Conservation (phyloP, 1,140 invertebrate species). For the Drosophila azteca region DNA sequence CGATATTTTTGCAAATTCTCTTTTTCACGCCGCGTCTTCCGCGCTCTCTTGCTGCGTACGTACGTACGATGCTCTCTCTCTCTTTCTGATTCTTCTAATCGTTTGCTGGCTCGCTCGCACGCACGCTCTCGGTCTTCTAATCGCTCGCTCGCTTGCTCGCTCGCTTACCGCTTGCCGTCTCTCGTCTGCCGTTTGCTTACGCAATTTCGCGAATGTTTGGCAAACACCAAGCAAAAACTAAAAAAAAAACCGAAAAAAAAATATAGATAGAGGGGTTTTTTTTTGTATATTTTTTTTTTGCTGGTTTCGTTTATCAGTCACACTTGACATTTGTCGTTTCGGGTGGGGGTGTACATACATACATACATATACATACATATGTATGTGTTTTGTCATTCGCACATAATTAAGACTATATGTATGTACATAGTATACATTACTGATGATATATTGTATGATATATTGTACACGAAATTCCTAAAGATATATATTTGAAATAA, state of each 20-base stretch:
- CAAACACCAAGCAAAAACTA: constrained; percentile 57
- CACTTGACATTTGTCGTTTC: constrained; percentile 10
- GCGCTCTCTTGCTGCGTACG: too few relatives aligned
- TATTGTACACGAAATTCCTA: too few relatives aligned
- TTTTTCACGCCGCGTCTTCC: neutral
- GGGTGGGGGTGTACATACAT: too few relatives aligned
- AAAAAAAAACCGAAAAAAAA: constrained; percentile 9
- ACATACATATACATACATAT: too few relatives aligned
- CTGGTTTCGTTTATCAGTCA: constrained; percentile 33
- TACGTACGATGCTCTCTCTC: neutral
- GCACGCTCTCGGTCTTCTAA: constrained; percentile 17
- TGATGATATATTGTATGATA: too few relatives aligned
- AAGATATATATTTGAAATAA: too few relatives aligned
- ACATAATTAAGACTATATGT: too few relatives aligned
- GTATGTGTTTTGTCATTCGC: neutral
- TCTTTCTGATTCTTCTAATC: constrained; percentile 31
- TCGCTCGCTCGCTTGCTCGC: constrained; percentile 6
- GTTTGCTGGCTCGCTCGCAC: constrained; percentile 1
- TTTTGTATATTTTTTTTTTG: neutral
- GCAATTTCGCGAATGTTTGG: constrained; percentile 72
- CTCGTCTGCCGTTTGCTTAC: constrained; percentile 42
- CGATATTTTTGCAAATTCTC: constrained; percentile 52
- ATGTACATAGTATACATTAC: too few relatives aligned
- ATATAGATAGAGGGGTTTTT: constrained; percentile 13
- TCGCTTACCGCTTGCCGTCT: neutral